A percentile compares a stretch with the other conserved stretches of the same genome.
These are phyloP conservation scores for Saccopteryx leptura DNA, from an alignment of 2,113 vertebrate species.

Conservation along the genomic window DNA sequence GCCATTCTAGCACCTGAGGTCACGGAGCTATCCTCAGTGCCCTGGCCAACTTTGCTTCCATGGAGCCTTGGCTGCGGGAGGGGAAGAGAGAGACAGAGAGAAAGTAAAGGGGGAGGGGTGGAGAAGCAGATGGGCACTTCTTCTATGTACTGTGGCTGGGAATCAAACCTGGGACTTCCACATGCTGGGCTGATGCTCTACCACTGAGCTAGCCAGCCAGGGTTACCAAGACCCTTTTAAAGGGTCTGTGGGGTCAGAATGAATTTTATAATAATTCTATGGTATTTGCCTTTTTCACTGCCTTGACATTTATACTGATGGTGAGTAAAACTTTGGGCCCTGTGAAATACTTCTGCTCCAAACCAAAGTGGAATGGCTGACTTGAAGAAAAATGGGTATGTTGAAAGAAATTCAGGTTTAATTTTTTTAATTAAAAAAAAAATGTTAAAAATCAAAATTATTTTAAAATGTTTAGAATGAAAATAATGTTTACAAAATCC, in stretches of 20 bases:
- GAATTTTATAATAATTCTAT: constrained; percentile 19
- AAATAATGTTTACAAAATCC: background rate
- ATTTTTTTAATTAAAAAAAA: background rate
- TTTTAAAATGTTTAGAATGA: background rate
- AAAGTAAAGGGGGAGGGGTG: no score
- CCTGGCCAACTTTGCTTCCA: no score
- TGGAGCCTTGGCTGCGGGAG: no score
- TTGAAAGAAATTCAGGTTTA: background rate
- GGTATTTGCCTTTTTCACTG: background rate
- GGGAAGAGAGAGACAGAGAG: no score
- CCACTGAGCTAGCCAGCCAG: no score
- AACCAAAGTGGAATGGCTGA: background rate
- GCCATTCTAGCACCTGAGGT: no score
- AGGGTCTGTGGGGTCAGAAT: background rate
- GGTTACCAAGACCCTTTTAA: background rate
- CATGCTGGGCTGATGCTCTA: no score
- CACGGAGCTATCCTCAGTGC: no score
- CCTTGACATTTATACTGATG: background rate
- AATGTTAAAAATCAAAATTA: constrained; percentile 5
- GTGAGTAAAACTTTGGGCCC: background rate
- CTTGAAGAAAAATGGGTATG: background rate
- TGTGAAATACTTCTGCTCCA: background rate
- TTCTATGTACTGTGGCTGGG: no score
- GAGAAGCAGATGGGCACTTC: no score
- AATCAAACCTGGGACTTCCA: no score